Evolutionary conservation across 2,797 vertebrate species (phyloP).

Genomic region (Hephaestus fuliginosus): DNA sequence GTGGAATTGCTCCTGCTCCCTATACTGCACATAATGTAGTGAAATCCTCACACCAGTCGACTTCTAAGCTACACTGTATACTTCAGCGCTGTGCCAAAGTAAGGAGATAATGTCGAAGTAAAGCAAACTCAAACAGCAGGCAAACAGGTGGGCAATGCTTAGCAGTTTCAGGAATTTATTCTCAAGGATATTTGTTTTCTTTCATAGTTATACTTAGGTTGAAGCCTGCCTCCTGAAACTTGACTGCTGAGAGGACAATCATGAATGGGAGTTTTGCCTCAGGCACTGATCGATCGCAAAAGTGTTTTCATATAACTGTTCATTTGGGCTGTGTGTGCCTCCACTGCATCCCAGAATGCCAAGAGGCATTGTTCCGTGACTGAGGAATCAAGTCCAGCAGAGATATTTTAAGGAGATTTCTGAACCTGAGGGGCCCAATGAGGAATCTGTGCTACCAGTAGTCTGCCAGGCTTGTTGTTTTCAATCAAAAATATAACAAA

Average conservation of each 20-base stretch:
- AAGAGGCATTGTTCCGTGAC: constrained; percentile 76
- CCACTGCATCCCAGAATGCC: constrained; percentile 71
- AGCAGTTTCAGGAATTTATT: constrained; percentile 59
- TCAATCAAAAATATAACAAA: constrained; percentile 68
- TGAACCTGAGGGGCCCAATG: constrained; percentile 53
- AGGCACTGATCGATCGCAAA: constrained; percentile 80
- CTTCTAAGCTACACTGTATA: constrained; percentile 7
- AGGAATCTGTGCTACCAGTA: constrained; percentile 50
- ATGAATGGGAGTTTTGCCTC: constrained; percentile 82
- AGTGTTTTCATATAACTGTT: constrained; percentile 82
- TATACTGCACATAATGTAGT: neutral
- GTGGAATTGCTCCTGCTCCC: neutral
- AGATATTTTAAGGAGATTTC: constrained; percentile 77
- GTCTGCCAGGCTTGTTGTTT: constrained; percentile 71
- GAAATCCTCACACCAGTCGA: neutral
- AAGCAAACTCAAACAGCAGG: constrained; percentile 58
- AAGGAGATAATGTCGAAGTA: constrained; percentile 55
- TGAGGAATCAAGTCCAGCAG: constrained; percentile 73
- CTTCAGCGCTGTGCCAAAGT: constrained; percentile 33
- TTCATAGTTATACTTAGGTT: constrained; percentile 68
- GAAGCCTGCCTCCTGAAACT: constrained; percentile 74
- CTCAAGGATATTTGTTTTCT: constrained; percentile 72
- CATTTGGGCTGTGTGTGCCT: constrained; percentile 73
- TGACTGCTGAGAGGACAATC: constrained; percentile 79
- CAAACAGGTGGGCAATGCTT: constrained; percentile 60